Evolutionary conservation across 2,797 vertebrate genomes (phyloP).

Genomic region (Schizothorax lantsangensis): DNA sequence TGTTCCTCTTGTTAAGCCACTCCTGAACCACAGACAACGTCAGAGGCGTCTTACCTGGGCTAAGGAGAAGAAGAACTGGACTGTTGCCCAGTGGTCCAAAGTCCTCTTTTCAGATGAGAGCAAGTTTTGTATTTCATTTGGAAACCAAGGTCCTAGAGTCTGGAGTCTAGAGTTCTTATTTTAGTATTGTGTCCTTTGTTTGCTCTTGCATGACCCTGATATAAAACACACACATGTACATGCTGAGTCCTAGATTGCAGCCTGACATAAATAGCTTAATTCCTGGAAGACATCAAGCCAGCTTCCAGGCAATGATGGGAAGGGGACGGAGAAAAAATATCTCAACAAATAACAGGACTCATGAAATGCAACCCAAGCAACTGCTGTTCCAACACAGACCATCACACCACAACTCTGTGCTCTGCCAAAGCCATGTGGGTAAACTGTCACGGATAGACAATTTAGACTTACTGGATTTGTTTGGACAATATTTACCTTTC

Average conservation of each 20-base stretch:
- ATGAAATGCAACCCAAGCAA: constrained; percentile 29
- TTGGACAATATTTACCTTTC: constrained; percentile 82
- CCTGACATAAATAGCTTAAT: constrained; percentile 77
- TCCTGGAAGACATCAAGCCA: constrained; percentile 71
- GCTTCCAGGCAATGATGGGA: constrained; percentile 72
- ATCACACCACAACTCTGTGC: constrained; percentile 10
- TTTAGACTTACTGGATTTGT: neutral
- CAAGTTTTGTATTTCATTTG: too few species aligned
- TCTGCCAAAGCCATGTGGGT: neutral
- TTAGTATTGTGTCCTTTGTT: neutral
- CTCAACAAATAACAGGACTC: constrained; percentile 38
- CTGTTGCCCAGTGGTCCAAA: too few species aligned
- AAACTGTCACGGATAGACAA: neutral
- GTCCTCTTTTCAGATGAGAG: too few species aligned
- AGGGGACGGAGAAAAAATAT: constrained; percentile 42
- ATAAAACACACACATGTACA: neutral
- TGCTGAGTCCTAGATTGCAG: constrained; percentile 58
- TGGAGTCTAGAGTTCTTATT: neutral
- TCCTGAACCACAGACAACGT: too few species aligned
- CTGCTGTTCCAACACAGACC: neutral
- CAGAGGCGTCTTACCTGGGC: too few species aligned
- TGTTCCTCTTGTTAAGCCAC: too few species aligned
- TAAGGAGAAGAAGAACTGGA: too few species aligned
- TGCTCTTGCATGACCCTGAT: constrained; percentile 11
- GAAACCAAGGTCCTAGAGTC: too few species aligned